Base-by-base conservation (phyloP, 2,113 vertebrate genomes). In the Engraulis encrasicolus region DNA sequence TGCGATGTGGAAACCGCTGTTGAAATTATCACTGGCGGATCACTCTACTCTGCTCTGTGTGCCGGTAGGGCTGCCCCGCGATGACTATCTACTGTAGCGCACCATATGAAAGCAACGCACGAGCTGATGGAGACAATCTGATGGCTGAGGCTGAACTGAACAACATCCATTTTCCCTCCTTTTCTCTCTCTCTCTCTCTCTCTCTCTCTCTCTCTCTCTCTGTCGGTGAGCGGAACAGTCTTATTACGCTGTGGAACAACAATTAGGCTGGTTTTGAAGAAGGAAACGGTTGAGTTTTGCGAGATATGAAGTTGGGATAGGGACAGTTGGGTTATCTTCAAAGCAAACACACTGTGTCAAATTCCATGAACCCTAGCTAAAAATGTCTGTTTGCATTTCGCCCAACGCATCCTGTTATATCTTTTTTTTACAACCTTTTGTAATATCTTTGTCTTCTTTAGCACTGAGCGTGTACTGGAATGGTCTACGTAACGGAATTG, bases 11-110 rank as follows among this genome's bases (percentile, higher is more conserved):
- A 74, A 74, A 66, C n/a, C 27, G 79, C 45, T 81, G 40, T 50
- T 83, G 81, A 85, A 86, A 81, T 84, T 31, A 84, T 20, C 48
- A 34, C 48, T 45, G 74, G 52, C 50, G 79, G 66, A 66, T 86
- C 74, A 40, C 38, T 31, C 49, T 14, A n/a, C n/a, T n/a, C n/a
- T n/a, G n/a, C n/a, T n/a, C n/a, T 71, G 27, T 40, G 49, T n/a
- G 23, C 58, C 11, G 58, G 50, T 34, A 23, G 78, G 20, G 34
- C 6, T 50, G 36, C 48, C 31, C 49, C 48, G 52, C 74, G 80
- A 74, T 80, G 79, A 49, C 45, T 82, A 87, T 84, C 71, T 50
- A n/a, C n/a, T n/a, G n/a, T n/a, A 84, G 80, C 52, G 48, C 36
- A 48, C 77, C 79, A 38, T 74, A 74, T 74, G 66, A 74, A 74